Evolutionary conservation across 2,113 vertebrate species (phyloP).

Genomic region (Leuciscus idus): DNA sequence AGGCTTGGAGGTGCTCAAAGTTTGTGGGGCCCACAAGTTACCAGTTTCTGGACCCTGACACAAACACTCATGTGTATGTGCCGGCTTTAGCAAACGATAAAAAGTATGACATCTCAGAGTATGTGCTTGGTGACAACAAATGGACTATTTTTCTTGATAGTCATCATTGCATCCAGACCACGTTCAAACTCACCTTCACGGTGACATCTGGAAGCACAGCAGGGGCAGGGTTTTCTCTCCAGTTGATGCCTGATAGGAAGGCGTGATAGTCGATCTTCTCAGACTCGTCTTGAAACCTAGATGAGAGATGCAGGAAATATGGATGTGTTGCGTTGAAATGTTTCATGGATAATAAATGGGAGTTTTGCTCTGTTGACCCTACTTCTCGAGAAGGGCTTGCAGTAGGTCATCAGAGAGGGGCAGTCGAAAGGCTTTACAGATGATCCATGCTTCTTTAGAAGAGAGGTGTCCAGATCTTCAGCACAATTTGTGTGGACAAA

Average conservation of each 20-base stretch:
- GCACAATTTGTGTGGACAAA: not conserved
- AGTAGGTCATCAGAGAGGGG: slow-evolving; percentile 82
- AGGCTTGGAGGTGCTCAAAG: slow-evolving; percentile 46
- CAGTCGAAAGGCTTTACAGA: slow-evolving; percentile 85
- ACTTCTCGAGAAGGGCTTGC: slow-evolving; percentile 78
- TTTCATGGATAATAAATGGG: not conserved
- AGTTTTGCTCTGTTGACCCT: slow-evolving; percentile 57
- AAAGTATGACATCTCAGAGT: slow-evolving; percentile 12
- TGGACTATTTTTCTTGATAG: not conserved
- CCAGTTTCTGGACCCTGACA: slow-evolving; percentile 40
- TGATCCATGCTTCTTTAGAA: slow-evolving; percentile 70
- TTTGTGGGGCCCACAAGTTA: slow-evolving; percentile 43
- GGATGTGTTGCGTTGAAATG: not conserved
- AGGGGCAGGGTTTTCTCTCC: slow-evolving; percentile 76
- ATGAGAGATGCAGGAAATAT: not conserved
- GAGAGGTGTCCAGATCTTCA: slow-evolving; percentile 80
- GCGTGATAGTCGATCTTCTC: slow-evolving; percentile 81
- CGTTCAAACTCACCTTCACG: slow-evolving; percentile 75
- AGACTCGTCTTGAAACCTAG: slow-evolving; percentile 71
- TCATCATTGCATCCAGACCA: not conserved
- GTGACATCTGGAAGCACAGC: slow-evolving; percentile 54
- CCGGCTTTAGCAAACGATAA: slow-evolving; percentile 29
- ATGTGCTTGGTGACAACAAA: not conserved
- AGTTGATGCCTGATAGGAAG: slow-evolving; percentile 83
- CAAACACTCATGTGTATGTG: slow-evolving; percentile 46